Evolutionary conservation across 2,888 invertebrate genomes (phyloP), one percentile per base, ranked within the genome.

Genomic region (Sphinx pinastri): DNA sequence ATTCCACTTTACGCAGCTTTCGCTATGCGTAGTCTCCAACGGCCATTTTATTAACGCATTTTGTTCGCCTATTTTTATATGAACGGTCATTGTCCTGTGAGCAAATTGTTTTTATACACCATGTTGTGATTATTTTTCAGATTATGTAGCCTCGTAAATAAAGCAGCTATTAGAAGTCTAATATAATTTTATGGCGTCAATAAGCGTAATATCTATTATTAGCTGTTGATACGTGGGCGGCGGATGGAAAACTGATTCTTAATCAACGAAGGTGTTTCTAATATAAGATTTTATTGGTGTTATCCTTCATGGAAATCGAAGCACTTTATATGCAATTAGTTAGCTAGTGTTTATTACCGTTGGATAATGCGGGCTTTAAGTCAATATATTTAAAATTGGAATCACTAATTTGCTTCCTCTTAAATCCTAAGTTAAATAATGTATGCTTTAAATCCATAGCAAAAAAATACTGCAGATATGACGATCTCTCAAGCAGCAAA

Each of bases 1-100:
- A 83, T 83, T 80, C 77, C 78, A 79, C 70, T 80, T 79, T 81
- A 81, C 80, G 74, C 75, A 71, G 77, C 77, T 79, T 84, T 79
- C 81, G 79, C 84, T 84, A 82, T 78, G 75, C 76, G 75, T 71
- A 79, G 80, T 80, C 80, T 78, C 80, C 76, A 79, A 77, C 79
- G 73, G 78, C 77, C 74, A 75, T 84, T 83, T 80, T 69, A 52
- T 63, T 60, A 14, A 54, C 13, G 25, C 25, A 14, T 83, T 82
- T 82, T 79, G 76, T 79, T 77, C 70, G 75, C 79, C 80, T 84
- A 88, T 88, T 87, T 87, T 58, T 63, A 38, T 54, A 54, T 54
- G n/a, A 58, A 75, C 80, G 82, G 81, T 84, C 84, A 77, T 78
- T 82, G 84, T 54, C 79, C 75, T 81, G 74, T 66, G 63, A n/a